Evolutionary conservation across 1,140 invertebrate genomes (phyloP), one percentile per base, ranked within the genome.

Genomic region (Nasonia vitripennis): DNA sequence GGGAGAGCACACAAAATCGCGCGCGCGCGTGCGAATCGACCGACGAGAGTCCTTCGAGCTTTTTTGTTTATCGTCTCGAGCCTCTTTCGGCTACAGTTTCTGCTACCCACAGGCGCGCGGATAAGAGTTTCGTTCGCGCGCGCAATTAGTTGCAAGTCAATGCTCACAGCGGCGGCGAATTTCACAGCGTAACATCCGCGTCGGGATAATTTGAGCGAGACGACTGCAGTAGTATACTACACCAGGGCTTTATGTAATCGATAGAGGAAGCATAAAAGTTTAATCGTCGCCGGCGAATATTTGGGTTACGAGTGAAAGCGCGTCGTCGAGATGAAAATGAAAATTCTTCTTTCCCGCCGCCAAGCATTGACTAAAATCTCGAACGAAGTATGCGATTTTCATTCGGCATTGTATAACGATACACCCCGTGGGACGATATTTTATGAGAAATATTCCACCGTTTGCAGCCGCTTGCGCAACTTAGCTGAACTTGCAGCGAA

Each of bases 41-140:
- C 23, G 67, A 45, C 23, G 70, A n/a, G 45, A 12, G 2, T 70
- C 48, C 37, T 45, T 41, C 34, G 31, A 41, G 31, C 23, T 84
- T 73, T 79, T 84, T 79, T 84, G 67, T 84, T 71, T 71, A 71
- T n/a, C 31, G 27, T 31, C 14, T 71, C 73, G 12, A 12, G 37
- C n/a, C 45, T 77, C 23, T 77, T 41, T 48, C 10, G 20, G 17
- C 3, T 55, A 20, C 11, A 55, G 51, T 14, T 2, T 14, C 51
- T 55, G 5, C 48, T 2, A 17, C 2, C 14, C 14, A 51, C 48
- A 51, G 12, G 48, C 48, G 11, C 48, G 48, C 45, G 12, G 2
- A 48, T 5, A 51, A 17, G 48, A 62, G 55, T 62, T 62, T 62
- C 55, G 5, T 20, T 62, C 17, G 14, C 6, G 55, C 20, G 5